Conservation (phyloP, 2,888 invertebrate genomes). For the Ichneumon xanthorius region DNA sequence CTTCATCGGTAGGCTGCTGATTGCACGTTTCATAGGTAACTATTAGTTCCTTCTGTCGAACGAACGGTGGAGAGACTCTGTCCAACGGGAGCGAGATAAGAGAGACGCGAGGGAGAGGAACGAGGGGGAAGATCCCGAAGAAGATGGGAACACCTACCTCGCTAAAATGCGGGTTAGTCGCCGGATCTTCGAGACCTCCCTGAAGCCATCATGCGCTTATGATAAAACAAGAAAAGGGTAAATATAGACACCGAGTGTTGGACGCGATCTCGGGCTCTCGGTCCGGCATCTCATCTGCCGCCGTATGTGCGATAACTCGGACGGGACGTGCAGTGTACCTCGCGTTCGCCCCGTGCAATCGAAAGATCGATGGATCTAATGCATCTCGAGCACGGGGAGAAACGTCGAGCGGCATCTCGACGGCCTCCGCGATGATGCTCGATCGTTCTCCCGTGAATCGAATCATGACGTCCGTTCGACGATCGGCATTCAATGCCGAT, state of each 20-base stretch:
- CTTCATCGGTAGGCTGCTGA: conserved; percentile 6
- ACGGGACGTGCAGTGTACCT: not conserved
- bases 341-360: conserved; percentile 38
- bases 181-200: conserved; percentile 52
- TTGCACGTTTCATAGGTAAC: conserved; percentile 39
- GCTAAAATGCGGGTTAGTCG: conserved; percentile 52
- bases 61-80: conserved; percentile 19
- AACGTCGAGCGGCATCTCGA: not conserved
- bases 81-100: not conserved
- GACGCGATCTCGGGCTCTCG: conserved; percentile 26
- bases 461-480: conserved; percentile 40
- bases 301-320: not conserved
- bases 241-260: conserved; percentile 28
- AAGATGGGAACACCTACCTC: conserved; percentile 49
- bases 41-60: conserved; percentile 45
- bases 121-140: conserved; percentile 1
- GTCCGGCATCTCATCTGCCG: not conserved
- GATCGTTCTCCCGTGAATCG: conserved; percentile 45
- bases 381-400: not conserved
- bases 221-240: conserved; percentile 52
- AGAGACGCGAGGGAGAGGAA: not conserved
- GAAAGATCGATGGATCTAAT: conserved; percentile 50
- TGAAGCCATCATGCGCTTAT: conserved; percentile 48
- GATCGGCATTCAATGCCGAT: conserved; percentile 60
- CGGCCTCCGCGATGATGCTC: conserved; percentile 29